These are phyloP conservation scores for Aethina tumida DNA, from an alignment of 1,140 invertebrate genomes.

Conservation along the genomic window DNA sequence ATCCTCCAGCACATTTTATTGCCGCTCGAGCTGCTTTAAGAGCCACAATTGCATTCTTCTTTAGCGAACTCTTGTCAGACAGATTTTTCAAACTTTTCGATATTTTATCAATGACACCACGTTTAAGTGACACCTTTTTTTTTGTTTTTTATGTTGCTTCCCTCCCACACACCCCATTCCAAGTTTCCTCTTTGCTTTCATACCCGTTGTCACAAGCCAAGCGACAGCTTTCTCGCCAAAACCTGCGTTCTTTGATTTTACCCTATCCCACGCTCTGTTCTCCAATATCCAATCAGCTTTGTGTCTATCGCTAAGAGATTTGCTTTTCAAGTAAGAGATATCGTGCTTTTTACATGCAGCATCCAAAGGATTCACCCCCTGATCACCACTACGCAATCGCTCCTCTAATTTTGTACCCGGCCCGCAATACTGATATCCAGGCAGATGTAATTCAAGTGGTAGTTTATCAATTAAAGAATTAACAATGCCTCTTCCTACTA, in stretches of 20 bases:
- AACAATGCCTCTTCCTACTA: too few species aligned
- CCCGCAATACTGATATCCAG: constrained; percentile 38
- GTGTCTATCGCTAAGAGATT: constrained; percentile 31
- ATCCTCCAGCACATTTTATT: constrained; percentile 13
- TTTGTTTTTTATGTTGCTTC: too few species aligned
- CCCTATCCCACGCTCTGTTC: constrained; percentile 32
- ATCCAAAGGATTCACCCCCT: constrained; percentile 38
- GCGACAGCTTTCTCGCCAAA: constrained; percentile 29
- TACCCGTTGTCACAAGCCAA: constrained; percentile 14
- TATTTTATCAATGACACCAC: neutral
- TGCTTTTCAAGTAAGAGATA: constrained; percentile 35
- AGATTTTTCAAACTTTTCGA: neutral
- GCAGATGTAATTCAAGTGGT: constrained; percentile 38
- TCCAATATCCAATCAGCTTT: constrained; percentile 34
- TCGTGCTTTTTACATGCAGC: constrained; percentile 38
- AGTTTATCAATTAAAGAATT: constrained; percentile 31
- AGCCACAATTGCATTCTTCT: constrained; percentile 1
- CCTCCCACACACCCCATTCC: constrained; percentile 24
- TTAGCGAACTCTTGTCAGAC: neutral
- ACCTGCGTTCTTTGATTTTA: constrained; percentile 32
- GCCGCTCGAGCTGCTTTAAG: constrained; percentile 10
- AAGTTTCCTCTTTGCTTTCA: constrained; percentile 20
- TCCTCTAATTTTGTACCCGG: constrained; percentile 38
- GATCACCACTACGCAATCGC: constrained; percentile 35
- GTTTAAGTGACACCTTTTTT: too few species aligned